A percentile compares a stretch with the other conserved stretches of the same genome.
These are phyloP conservation scores for Protobothrops mucrosquamatus DNA, from an alignment of 2,113 vertebrate genomes.

Conservation along the genomic window DNA sequence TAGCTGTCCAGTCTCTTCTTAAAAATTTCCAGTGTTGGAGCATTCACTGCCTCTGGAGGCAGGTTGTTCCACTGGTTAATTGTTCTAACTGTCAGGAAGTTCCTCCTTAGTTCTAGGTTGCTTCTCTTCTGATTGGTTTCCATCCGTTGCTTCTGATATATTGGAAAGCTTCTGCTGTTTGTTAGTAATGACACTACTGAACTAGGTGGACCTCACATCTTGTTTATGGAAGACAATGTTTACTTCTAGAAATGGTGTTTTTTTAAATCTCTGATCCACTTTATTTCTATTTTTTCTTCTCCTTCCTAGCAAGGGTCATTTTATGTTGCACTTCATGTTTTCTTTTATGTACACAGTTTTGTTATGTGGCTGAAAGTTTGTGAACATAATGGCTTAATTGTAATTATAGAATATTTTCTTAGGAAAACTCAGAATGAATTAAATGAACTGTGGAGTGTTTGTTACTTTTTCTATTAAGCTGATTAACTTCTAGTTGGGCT, in stretches of 20 bases:
- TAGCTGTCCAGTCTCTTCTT: too few species aligned
- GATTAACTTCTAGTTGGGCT: conserved; percentile 5
- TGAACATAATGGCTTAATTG: conserved; percentile 31
- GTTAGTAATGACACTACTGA: not conserved
- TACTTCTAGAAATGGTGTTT: not conserved
- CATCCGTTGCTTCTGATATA: not conserved
- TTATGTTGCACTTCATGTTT: not conserved
- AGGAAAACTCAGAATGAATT: conserved; percentile 29
- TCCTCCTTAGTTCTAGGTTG: too few species aligned
- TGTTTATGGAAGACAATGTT: not conserved
- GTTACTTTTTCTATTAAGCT: conserved; percentile 37
- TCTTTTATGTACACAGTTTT: not conserved
- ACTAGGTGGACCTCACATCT: not conserved
- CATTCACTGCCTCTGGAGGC: too few species aligned
- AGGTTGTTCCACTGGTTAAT: too few species aligned
- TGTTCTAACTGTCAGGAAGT: too few species aligned
- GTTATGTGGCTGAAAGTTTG: not conserved
- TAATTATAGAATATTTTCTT: conserved; percentile 51
- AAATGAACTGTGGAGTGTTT: conserved; percentile 28
- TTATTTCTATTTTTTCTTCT: not conserved
- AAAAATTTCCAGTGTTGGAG: too few species aligned
- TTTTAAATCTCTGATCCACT: not conserved
- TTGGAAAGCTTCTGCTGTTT: not conserved
- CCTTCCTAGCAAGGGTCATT: not conserved
- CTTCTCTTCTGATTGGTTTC: too few species aligned